Conservation (phyloP, 2,888 invertebrate genomes). For the Meganola albula region DNA sequence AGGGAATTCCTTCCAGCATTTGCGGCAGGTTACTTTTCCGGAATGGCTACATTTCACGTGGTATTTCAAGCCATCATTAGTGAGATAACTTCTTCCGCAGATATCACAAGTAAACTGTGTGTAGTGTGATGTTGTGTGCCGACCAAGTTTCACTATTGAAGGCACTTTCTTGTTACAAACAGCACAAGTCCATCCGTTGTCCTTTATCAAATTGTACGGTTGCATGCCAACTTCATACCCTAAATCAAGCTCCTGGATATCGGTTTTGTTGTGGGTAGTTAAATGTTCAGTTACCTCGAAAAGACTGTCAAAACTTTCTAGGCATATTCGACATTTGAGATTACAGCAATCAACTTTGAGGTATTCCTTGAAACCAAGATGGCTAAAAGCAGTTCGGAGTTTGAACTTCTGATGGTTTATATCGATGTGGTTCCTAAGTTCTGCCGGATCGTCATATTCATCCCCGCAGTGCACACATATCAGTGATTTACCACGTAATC, state of each 20-base stretch:
- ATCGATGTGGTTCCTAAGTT: conserved; percentile 50
- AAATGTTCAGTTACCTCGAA: conserved; percentile 48
- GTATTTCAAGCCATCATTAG: conserved; percentile 51
- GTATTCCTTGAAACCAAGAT: conserved; percentile 46
- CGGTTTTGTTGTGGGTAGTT: conserved; percentile 34
- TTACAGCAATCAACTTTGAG: conserved; percentile 59
- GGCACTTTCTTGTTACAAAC: conserved; percentile 50
- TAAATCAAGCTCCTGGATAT: conserved; percentile 34
- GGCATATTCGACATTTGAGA: conserved; percentile 51
- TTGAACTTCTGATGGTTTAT: conserved; percentile 44
- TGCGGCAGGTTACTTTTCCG: conserved; percentile 47
- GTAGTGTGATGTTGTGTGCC: conserved; percentile 59
- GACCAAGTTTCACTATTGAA: conserved; percentile 45
- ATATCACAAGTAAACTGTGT: conserved; percentile 55
- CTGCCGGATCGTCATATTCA: conserved; percentile 44
- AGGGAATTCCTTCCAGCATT: conserved; percentile 55
- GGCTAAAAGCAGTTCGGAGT: conserved; percentile 54
- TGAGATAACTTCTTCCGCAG: conserved; percentile 55
- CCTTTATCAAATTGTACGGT: conserved; percentile 50
- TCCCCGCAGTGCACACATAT: conserved; percentile 67
- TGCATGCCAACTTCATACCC: conserved; percentile 51
- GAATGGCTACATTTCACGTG: conserved; percentile 53
- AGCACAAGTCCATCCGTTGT: conserved; percentile 50
- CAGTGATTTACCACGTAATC: conserved; percentile 48
- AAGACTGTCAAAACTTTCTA: conserved; percentile 35